A percentile compares a stretch with the other conserved stretches of the same genome.
phyloP scores from a whole-genome alignment of 2,113 vertebrate species.

The Brevimyrus niger region DNA sequence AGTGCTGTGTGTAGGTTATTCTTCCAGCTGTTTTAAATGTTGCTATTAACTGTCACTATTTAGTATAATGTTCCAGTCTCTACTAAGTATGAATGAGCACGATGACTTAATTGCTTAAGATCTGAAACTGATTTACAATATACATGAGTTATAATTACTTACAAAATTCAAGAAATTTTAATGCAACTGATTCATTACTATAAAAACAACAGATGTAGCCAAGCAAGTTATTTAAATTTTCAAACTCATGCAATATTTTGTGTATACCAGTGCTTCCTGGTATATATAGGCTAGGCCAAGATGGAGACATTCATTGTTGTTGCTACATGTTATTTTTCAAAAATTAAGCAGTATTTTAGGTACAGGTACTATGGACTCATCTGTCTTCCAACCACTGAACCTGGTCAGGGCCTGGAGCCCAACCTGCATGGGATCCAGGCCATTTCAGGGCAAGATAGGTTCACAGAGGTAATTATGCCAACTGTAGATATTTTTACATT shows the following conservation, averaged over 20 bases:
- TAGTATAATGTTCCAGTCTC: background rate
- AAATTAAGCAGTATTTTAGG: background rate
- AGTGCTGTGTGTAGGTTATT: constrained; percentile 7
- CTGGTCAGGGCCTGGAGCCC: background rate
- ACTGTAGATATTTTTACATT: constrained; percentile 10
- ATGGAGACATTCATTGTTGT: background rate
- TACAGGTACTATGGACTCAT: background rate
- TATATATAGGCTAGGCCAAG: background rate
- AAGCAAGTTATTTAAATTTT: background rate
- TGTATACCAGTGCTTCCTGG: background rate
- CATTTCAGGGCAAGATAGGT: background rate
- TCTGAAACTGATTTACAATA: background rate
- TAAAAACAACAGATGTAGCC: background rate
- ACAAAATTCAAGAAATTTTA: background rate
- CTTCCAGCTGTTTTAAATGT: background rate
- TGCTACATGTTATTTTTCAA: background rate
- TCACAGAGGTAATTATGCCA: background rate
- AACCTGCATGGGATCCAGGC: background rate
- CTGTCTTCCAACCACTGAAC: background rate
- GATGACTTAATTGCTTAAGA: background rate
- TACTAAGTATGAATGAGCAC: background rate
- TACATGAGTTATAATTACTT: background rate
- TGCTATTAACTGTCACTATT: background rate
- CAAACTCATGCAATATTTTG: background rate
- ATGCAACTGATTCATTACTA: background rate